Evolutionary conservation across 2,113 vertebrate genomes (phyloP).

Genomic region (Alexandromys fortis): DNA sequence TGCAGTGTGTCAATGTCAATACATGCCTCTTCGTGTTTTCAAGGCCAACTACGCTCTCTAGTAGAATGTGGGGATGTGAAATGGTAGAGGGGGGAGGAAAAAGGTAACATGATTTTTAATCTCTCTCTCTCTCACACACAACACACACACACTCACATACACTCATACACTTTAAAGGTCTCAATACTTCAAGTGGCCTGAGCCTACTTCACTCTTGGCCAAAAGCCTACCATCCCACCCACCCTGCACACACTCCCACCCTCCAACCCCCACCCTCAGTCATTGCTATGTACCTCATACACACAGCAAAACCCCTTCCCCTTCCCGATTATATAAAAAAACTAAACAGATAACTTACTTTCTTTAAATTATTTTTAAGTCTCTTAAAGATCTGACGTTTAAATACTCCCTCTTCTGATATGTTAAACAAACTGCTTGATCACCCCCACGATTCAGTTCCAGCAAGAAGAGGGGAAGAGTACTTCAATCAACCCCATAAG

Average conservation of each 20-base stretch:
- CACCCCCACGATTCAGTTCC: slow-evolving; percentile 68
- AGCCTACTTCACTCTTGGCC: slow-evolving; percentile 60
- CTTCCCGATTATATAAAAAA: slow-evolving; percentile 78
- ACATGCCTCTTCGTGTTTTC: slow-evolving; percentile 59
- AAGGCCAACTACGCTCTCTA: slow-evolving; percentile 64
- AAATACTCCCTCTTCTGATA: slow-evolving; percentile 83
- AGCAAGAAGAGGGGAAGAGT: slow-evolving; percentile 74
- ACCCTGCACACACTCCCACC: slow-evolving; percentile 9
- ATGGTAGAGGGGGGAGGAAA: slow-evolving; percentile 43
- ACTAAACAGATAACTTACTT: slow-evolving; percentile 88
- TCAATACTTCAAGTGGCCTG: slow-evolving; percentile 73
- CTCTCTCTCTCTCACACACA: neutral
- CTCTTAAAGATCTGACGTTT: slow-evolving; percentile 85
- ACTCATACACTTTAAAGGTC: slow-evolving; percentile 18
- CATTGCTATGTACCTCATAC: slow-evolving; percentile 62
- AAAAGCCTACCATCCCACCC: slow-evolving; percentile 63
- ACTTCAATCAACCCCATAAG: slow-evolving; percentile 73
- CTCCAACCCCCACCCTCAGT: slow-evolving; percentile 51
- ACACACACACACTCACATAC: neutral
- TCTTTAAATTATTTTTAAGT: slow-evolving; percentile 89
- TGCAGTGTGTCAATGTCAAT: neutral
- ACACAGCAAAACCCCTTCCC: slow-evolving; percentile 67
- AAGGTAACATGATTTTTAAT: slow-evolving; percentile 75
- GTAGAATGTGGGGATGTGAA: slow-evolving; percentile 58
- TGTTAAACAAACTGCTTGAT: slow-evolving; percentile 70